A percentile compares a stretch with the other conserved stretches of the same genome.
phyloP scores from a whole-genome alignment of 2,888 invertebrate genomes.

The Andrena camellia region DNA sequence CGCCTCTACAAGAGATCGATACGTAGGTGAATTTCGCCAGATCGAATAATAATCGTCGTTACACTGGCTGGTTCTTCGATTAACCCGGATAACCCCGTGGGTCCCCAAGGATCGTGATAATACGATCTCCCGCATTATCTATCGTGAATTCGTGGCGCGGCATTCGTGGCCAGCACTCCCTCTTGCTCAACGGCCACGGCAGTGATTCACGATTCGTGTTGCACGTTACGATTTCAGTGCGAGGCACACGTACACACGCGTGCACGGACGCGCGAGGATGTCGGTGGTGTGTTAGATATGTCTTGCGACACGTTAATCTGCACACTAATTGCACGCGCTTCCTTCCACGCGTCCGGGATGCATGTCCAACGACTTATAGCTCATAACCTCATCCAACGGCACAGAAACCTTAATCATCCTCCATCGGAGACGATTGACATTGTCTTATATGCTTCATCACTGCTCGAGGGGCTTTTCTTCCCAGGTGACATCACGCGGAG shows the following conservation, averaged over 20 bases:
- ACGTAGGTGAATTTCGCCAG: conserved; percentile 64
- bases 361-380: conserved; percentile 38
- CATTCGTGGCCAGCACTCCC: conserved; percentile 63
- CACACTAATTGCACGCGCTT: conserved; percentile 65
- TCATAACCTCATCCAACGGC: conserved; percentile 35
- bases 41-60: conserved; percentile 71
- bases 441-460: not conserved
- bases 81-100: conserved; percentile 76
- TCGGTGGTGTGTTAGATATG: conserved; percentile 26
- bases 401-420: conserved; percentile 31
- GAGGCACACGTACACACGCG: conserved; percentile 46
- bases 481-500: not conserved
- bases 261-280: conserved; percentile 7
- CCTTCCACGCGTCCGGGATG: conserved; percentile 43
- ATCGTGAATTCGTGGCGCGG: conserved; percentile 73
- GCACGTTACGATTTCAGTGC: conserved; percentile 72
- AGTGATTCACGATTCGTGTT: conserved; percentile 78
- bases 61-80: conserved; percentile 73
- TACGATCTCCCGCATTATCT: conserved; percentile 75
- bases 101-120: conserved; percentile 75
- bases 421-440: not conserved
- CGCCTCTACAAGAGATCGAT: conserved; percentile 47
- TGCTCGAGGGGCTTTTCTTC: not conserved
- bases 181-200: conserved; percentile 67
- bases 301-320: conserved; percentile 64